Evolutionary conservation across 2,888 invertebrate genomes (phyloP), one percentile per base, ranked within the genome.

Genomic region (Rotaria magnacalcarata): DNA sequence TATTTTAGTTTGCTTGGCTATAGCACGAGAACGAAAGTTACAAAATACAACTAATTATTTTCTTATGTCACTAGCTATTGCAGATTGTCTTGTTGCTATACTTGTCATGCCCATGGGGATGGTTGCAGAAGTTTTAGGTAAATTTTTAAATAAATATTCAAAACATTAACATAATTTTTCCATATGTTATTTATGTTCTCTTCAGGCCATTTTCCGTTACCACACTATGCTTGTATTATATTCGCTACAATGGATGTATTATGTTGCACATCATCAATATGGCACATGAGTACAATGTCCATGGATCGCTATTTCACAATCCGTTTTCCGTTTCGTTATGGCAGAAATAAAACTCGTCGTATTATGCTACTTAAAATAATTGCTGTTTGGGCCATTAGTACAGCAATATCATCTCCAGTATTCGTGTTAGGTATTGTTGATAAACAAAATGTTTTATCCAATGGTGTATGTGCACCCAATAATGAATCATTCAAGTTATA

Each of bases 21-120:
- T 97, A 89, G 94, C 94, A 87, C 92, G 96, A 90, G 97, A 97
- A 92, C 94, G 95, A 87, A 93, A 95, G 89, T 92, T 97, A 87
- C 96, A 97, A 92, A 97, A 96, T 91, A 95, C 96, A 88, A 97
- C 97, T 88, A 97, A 97, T 92, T 96, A 96, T 92, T 97, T 97
- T 91, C 93, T 97, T 88, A 93, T 96, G 89, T 96, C 96, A 43
- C 92, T 97, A 90, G 96, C 96, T 84, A 94, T 96, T 86, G 96
- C 97, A 85, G 97, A 97, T 92, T 93, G 97, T 87, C 93, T 97
- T 88, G 96, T 97, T 90, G 96, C 96, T 89, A 92, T 96, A 88
- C 94, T 96, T 90, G 97, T 97, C 87, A 97, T 97, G 97, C 97
- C 97, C 7, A 93, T 96, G 91, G 96, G 96, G 87, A 96, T 97